Evolutionary conservation across 2,888 invertebrate genomes (phyloP).

Genomic region (Rhorus exstirpatorius): DNA sequence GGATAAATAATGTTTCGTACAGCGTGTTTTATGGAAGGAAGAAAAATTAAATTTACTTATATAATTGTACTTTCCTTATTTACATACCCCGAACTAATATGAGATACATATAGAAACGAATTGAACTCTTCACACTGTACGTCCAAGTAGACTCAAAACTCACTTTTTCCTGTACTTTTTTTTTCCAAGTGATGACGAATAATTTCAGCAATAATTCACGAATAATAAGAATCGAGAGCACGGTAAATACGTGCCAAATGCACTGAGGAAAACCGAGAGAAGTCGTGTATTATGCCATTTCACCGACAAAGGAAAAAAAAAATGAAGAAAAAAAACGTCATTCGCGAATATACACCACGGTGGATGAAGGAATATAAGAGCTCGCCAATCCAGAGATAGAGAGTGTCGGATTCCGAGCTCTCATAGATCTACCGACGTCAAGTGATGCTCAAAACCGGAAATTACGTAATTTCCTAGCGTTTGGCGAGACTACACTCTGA

Average conservation of each 20-base stretch:
- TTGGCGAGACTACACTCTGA: constrained; percentile 63
- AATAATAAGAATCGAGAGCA: neutral
- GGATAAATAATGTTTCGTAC: too few relatives aligned
- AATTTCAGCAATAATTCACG: neutral
- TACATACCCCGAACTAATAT: too few relatives aligned
- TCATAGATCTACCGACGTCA: constrained; percentile 57
- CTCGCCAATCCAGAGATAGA: constrained; percentile 15
- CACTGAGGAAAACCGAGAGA: constrained; percentile 19
- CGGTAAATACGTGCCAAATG: constrained; percentile 11
- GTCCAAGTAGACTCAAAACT: too few relatives aligned
- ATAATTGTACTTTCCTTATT: too few relatives aligned
- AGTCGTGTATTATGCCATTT: neutral
- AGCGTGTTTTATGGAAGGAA: too few relatives aligned
- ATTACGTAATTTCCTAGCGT: constrained; percentile 83
- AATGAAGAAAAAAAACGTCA: too few relatives aligned
- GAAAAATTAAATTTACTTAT: too few relatives aligned
- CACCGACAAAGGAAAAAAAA: constrained; percentile 2
- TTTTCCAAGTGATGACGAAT: too few relatives aligned
- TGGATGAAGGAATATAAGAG: constrained; percentile 28
- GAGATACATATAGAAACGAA: too few relatives aligned
- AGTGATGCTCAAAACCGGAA: constrained; percentile 75
- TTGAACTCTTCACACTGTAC: too few relatives aligned
- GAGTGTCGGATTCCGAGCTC: constrained; percentile 47
- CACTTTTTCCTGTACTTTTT: too few relatives aligned
- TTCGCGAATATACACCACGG: constrained; percentile 13